Evolutionary conservation across 2,113 vertebrate species (phyloP).

Genomic region (Hymenochirus boettgeri): DNA sequence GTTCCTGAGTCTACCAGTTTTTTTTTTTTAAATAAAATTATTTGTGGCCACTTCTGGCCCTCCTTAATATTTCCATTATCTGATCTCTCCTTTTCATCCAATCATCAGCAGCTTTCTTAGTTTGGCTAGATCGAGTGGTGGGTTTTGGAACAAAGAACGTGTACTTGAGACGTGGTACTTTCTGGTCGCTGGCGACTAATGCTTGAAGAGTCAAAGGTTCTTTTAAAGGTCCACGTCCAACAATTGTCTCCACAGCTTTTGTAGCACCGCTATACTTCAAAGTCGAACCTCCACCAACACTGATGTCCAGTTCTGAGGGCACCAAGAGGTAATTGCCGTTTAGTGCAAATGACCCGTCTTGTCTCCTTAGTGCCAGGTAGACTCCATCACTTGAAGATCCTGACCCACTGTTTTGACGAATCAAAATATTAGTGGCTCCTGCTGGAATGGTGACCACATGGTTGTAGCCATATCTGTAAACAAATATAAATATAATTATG

Average conservation of each 20-base stretch:
- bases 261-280: constrained; percentile 61
- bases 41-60: constrained; percentile 3
- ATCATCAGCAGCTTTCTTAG: constrained; percentile 23
- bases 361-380: constrained; percentile 57
- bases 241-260: constrained; percentile 46
- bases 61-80: constrained; percentile 55
- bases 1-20: not conserved
- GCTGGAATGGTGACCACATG: constrained; percentile 59
- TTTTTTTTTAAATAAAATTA: too few relatives aligned
- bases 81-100: constrained; percentile 57
- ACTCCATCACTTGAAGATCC: constrained; percentile 6
- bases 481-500: not conserved
- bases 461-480: constrained; percentile 61
- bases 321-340: constrained; percentile 57
- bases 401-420: constrained; percentile 51
- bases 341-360: constrained; percentile 49
- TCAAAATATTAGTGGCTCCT: constrained; percentile 58
- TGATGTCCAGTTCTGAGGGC: constrained; percentile 51
- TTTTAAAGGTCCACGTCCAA: constrained; percentile 49
- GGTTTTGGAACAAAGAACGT: constrained; percentile 57
- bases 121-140: not conserved
- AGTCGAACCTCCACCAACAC: constrained; percentile 30
- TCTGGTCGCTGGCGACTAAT: constrained; percentile 51
- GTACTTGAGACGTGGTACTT: constrained; percentile 47
- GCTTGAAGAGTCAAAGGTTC: constrained; percentile 59